phyloP scores from a whole-genome alignment of 2,888 invertebrate genomes.

The Drosophila cracens region DNA sequence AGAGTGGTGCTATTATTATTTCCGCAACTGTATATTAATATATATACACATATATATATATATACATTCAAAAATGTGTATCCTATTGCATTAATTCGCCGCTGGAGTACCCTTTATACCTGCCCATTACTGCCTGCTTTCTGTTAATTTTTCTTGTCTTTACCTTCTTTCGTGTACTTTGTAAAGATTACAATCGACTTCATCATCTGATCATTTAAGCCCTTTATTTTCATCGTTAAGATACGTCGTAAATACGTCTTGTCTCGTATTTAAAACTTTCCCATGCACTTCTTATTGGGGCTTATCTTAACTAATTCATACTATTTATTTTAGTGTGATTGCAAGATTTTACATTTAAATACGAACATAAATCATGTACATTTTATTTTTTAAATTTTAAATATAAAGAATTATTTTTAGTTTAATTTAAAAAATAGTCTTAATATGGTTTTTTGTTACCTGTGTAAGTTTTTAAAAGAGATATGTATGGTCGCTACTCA shows the following conservation, averaged over 20 bases:
- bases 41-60: neutral
- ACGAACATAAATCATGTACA: neutral
- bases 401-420: neutral
- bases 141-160: neutral
- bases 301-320: neutral
- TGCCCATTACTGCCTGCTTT: neutral
- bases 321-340: neutral
- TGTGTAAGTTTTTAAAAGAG: neutral
- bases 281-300: neutral
- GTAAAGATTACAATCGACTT: neutral
- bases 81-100: neutral
- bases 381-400: neutral
- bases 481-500: slow-evolving; percentile 61
- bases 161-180: neutral
- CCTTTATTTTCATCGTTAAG: neutral
- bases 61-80: neutral
- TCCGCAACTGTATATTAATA: neutral
- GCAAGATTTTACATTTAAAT: neutral
- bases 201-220: neutral
- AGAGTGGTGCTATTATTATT: neutral
- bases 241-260: neutral
- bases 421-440: neutral
- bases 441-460: neutral
- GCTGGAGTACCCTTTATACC: neutral
- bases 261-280: neutral